Percentiles rank a stretch among this genome's conserved stretches.
Conservation (phyloP, 2,888 invertebrate species). For the Uropetala carovei region DNA sequence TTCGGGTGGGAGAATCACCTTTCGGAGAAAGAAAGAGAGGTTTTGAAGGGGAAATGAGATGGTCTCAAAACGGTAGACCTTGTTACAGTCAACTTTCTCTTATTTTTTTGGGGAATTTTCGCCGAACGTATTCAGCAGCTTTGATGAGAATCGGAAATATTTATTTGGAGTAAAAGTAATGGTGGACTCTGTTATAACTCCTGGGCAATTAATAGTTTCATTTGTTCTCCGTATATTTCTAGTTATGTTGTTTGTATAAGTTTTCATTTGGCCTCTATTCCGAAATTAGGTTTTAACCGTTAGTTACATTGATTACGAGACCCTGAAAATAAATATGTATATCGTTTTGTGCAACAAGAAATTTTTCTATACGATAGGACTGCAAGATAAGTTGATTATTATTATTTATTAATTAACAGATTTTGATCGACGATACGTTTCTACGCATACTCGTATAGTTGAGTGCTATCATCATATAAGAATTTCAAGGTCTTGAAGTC, state of each 20-base stretch:
- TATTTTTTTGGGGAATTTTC: not conserved
- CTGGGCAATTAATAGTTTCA: not conserved
- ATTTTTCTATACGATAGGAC: no score
- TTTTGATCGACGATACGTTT: no score
- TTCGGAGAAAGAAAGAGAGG: not conserved
- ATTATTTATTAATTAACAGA: no score
- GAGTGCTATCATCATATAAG: no score
- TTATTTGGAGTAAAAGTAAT: not conserved
- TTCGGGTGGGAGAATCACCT: not conserved
- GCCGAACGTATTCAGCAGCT: not conserved
- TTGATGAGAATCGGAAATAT: not conserved
- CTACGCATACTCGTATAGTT: no score
- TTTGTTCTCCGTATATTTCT: not conserved
- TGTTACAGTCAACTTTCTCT: not conserved
- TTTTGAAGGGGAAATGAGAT: not conserved
- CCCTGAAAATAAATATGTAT: no score
- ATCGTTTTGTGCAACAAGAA: no score
- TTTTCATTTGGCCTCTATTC: no score
- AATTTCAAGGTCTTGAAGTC: no score
- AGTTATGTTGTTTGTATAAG: not conserved
- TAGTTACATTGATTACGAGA: no score
- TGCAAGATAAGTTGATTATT: no score
- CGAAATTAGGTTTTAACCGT: no score
- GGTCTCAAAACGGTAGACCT: not conserved
- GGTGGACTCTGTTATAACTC: not conserved